Evolutionary conservation across 2,113 vertebrate genomes (phyloP).

Genomic region (Capreolus pygargus): DNA sequence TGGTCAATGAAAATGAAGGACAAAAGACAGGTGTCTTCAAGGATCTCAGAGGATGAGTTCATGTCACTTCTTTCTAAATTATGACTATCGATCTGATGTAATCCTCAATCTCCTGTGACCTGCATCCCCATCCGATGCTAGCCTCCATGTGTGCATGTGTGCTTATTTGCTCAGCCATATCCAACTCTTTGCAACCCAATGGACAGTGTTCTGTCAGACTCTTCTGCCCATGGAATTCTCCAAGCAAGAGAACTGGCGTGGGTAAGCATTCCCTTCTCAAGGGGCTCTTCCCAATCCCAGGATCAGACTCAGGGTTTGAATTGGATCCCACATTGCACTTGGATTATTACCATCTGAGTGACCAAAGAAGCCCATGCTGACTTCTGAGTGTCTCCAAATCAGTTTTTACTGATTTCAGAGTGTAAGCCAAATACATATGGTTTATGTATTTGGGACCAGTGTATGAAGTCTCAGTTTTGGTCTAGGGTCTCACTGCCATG

Average conservation of each 20-base stretch:
- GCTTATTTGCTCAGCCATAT: neutral
- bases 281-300: neutral
- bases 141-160: neutral
- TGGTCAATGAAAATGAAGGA: neutral
- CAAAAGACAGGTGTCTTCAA: neutral
- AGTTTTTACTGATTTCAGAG: neutral
- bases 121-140: fast-evolving
- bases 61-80: neutral
- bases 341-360: neutral
- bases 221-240: neutral
- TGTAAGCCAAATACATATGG: neutral
- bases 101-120: neutral
- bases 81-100: neutral
- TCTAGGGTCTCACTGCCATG: neutral
- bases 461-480: neutral
- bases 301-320: neutral
- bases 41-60: neutral
- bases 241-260: neutral
- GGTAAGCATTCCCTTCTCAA: neutral
- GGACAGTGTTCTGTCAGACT: neutral
- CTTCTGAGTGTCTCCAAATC: neutral
- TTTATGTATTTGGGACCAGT: neutral
- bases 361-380: neutral
- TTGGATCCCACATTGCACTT: neutral
- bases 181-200: neutral